These are phyloP conservation scores for Eubasilissa regina DNA, from an alignment of 1,140 invertebrate genomes.

Conservation along the genomic window DNA sequence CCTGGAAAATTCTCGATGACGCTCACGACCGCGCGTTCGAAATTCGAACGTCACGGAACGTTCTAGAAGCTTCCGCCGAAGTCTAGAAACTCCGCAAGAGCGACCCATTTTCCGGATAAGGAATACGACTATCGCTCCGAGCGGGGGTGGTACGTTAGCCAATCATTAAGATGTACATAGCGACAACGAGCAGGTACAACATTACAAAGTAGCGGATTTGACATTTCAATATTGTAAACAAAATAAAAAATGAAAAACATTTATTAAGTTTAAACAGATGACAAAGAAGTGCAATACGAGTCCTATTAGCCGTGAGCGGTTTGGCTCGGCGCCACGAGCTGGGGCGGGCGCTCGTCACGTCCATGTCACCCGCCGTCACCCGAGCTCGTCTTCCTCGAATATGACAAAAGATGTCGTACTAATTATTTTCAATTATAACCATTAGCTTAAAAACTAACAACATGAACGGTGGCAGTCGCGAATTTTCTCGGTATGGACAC, in stretches of 20 bases:
- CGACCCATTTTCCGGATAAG: conserved; percentile 28
- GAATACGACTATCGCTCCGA: neutral
- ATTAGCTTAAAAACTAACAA: too few relatives aligned
- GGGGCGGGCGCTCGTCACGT: too few relatives aligned
- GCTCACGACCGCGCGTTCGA: conserved; percentile 10
- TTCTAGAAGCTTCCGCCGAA: conserved; percentile 43
- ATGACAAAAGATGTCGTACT: too few relatives aligned
- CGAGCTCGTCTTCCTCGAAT: too few relatives aligned
- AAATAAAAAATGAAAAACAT: neutral
- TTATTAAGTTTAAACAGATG: conserved; percentile 1
- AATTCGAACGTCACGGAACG: conserved; percentile 27
- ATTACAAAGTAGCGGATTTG: too few relatives aligned
- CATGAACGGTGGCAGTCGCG: too few relatives aligned
- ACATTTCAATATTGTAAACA: neutral
- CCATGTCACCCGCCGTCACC: too few relatives aligned
- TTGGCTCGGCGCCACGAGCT: conserved; percentile 3
- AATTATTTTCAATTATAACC: too few relatives aligned
- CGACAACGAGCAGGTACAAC: neutral
- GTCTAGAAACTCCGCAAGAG: conserved; percentile 25
- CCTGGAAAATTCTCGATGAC: conserved; percentile 30
- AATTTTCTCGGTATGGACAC: too few relatives aligned
- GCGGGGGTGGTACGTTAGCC: conserved; percentile 1
- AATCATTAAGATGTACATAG: neutral
- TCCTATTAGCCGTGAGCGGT: neutral
- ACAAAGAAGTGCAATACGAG: conserved; percentile 26